These are phyloP conservation scores for Nothocercus julius DNA, from an alignment of 2,113 vertebrate genomes.

Conservation along the genomic window DNA sequence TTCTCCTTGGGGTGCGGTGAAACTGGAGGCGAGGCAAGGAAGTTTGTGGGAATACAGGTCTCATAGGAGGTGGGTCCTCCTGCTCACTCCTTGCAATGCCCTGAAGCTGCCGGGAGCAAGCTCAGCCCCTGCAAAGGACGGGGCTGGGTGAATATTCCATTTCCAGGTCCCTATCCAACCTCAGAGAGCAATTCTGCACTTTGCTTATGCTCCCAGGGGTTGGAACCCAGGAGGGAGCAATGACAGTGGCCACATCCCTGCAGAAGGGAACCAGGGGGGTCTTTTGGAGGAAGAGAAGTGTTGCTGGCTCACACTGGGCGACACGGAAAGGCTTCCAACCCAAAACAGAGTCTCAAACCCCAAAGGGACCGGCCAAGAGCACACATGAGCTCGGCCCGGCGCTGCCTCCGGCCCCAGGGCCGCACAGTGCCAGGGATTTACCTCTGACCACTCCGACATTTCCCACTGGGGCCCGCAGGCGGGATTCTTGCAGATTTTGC, in stretches of 20 bases:
- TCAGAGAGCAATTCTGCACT: not conserved
- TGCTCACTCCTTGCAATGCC: fast-evolving
- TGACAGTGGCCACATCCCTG: fast-evolving
- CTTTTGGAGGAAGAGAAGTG: not conserved
- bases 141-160: not conserved
- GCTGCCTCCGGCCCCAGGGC: fast-evolving
- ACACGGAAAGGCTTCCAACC: fast-evolving
- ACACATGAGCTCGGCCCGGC: fast-evolving
- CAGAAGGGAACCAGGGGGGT: not conserved
- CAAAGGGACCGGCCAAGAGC: fast-evolving
- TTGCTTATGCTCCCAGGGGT: fast-evolving
- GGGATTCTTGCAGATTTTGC: constrained; percentile 91
- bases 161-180: fast-evolving
- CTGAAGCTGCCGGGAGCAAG: too few species aligned
- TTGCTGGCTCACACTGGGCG: fast-evolving
- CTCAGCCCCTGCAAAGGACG: too few species aligned
- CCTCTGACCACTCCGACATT: constrained; percentile 97
- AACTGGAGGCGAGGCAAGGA: not conserved
- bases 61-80: fast-evolving
- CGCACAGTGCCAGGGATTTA: constrained; percentile 18
- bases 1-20: not conserved
- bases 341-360: fast-evolving
- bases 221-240: fast-evolving
- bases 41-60: fast-evolving
- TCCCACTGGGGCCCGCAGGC: constrained; percentile 98